Evolutionary conservation across 2,888 invertebrate genomes (phyloP).

Genomic region (Folsomia manolachei): DNA sequence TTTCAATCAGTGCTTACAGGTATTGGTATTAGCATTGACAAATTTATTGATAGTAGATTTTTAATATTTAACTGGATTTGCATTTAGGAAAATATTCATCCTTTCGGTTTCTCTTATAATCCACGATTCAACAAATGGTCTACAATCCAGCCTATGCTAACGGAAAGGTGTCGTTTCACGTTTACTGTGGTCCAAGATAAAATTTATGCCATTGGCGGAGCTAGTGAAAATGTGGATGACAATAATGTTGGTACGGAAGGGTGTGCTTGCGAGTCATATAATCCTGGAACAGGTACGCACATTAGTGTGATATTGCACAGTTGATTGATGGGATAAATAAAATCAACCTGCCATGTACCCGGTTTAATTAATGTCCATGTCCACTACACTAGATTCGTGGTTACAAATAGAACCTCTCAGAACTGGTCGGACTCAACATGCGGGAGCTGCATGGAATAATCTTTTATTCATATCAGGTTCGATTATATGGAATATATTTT

Average conservation of each 20-base stretch:
- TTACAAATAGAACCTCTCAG: constrained; percentile 60
- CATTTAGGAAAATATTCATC: constrained; percentile 68
- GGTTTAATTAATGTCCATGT: background rate
- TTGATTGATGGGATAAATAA: too few species aligned
- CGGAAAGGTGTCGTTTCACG: constrained; percentile 66
- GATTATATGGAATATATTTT: too few species aligned
- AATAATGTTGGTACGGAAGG: constrained; percentile 53
- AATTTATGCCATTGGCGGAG: constrained; percentile 66
- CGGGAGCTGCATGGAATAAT: constrained; percentile 56
- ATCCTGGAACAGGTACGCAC: constrained; percentile 56
- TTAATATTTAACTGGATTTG: background rate
- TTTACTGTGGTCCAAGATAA: constrained; percentile 59
- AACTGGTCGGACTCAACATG: constrained; percentile 63
- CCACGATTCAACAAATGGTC: constrained; percentile 65
- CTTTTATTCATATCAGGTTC: constrained; percentile 54
- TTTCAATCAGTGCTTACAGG: constrained; percentile 61
- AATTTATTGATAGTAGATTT: background rate
- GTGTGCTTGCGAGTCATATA: constrained; percentile 62
- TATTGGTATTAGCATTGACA: constrained; percentile 12
- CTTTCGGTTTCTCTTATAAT: constrained; percentile 67
- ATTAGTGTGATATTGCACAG: too few species aligned
- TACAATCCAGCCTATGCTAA: constrained; percentile 66
- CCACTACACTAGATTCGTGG: constrained; percentile 59
- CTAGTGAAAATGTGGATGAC: constrained; percentile 59
- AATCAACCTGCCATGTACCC: background rate